Evolutionary conservation across 2,888 invertebrate genomes (phyloP), one percentile per base, ranked within the genome.

Genomic region (Sarcophaga carnaria): DNA sequence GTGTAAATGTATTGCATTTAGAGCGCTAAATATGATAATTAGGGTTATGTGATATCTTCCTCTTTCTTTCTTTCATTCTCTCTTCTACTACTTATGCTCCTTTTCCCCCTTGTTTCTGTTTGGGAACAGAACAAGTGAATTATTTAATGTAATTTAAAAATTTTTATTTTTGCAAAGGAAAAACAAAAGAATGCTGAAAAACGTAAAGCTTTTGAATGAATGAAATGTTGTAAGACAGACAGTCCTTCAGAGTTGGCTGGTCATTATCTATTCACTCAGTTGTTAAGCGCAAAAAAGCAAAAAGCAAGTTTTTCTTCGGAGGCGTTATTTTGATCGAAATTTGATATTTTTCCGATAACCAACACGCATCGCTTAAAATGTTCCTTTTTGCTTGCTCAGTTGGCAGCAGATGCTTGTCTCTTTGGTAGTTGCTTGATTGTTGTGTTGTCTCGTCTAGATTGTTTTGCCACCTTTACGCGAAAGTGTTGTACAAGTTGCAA

Each of bases 11-110:
- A 89, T 90, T 91, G 90, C 91, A 90, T 91, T 92, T 91, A 92
- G 91, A 92, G 92, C 92, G 91, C 89, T 91, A 91, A 92, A 91
- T 91, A 92, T 92, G 92, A 92, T 93, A 93, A 93, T 92, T 92
- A 93, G 92, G 92, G 91, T 91, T 90, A 90, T 90, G 89, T 86
- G 91, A 91, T 89, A 90, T 90, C 91, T 83, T 63, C 37, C 37
- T 37, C 37, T 37, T 37, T 37, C 37, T 10, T 37, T 37, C 37
- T 10, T 63, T 67, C 45, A 8, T 27, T 27, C 45, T 74, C 60
- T 62, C 10, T 25, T 67, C 66, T 59, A 66, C 54, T 14, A 6
- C 20, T 37, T 37, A 8, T 37, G 2, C 8, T 37, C 8, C 37
- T 37, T 37, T 2, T 37, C 0, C n/a, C 37, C 14, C 45, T 10